Conservation (phyloP, 1,140 invertebrate genomes). For the Ericerus pela region DNA sequence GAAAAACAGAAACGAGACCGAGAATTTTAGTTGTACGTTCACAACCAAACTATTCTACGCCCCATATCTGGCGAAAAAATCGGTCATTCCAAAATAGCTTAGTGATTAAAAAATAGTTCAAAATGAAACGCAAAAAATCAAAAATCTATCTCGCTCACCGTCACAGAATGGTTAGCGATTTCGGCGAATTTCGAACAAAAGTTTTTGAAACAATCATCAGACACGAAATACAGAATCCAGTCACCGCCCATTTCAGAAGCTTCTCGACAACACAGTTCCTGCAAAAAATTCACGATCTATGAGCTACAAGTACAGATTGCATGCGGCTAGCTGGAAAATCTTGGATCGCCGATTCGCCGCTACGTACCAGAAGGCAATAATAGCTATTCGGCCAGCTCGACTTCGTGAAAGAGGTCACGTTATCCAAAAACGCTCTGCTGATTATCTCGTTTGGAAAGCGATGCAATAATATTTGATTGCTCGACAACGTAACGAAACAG, state of each 20-base stretch:
- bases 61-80: no score
- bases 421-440: neutral
- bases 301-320: neutral
- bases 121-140: no score
- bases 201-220: neutral
- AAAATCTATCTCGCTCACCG: neutral
- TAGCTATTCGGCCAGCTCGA: neutral
- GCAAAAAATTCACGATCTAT: neutral
- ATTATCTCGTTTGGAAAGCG: neutral
- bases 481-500: neutral
- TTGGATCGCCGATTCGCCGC: no score
- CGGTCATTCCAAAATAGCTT: no score
- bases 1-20: no score
- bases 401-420: neutral
- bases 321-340: neutral
- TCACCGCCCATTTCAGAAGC: conserved; percentile 2
- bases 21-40: no score
- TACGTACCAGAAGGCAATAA: neutral
- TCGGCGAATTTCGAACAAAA: conserved; percentile 1
- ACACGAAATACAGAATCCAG: conserved; percentile 2
- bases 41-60: no score
- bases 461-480: conserved; percentile 1
- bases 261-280: conserved; percentile 1
- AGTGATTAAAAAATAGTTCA: no score
- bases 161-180: neutral